Percentiles rank a stretch among this genome's conserved stretches.
Conservation (phyloP, 2,797 vertebrate species). For the Phoxinus dragarum region DNA sequence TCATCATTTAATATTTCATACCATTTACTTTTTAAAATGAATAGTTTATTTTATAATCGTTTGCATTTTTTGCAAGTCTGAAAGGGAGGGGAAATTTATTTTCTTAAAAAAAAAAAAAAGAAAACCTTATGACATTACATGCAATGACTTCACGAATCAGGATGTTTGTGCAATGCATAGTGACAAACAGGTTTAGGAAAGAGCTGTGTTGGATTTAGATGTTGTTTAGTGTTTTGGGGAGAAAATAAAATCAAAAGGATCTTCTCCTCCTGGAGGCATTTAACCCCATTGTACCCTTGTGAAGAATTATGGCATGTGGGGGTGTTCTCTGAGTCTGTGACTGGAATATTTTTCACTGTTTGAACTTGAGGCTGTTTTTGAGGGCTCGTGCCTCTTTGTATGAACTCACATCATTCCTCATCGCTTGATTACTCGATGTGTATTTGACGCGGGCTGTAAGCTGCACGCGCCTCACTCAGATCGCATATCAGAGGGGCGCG, state of each 20-base stretch:
- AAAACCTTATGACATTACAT: neutral
- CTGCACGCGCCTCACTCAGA: slow-evolving; percentile 60
- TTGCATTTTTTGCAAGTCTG: neutral
- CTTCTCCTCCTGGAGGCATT: neutral
- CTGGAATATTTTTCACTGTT: slow-evolving; percentile 37
- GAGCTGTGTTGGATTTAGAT: neutral
- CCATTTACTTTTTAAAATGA: neutral
- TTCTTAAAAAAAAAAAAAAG: neutral
- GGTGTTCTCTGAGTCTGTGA: slow-evolving; percentile 19
- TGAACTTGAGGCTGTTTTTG: slow-evolving; percentile 45
- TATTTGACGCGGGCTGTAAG: slow-evolving; percentile 50
- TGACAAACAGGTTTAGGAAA: neutral
- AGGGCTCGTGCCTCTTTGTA: slow-evolving; percentile 50
- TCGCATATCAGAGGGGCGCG: slow-evolving; percentile 74
- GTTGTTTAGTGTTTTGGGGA: neutral
- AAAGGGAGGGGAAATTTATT: too few relatives aligned
- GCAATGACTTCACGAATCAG: neutral
- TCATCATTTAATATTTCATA: neutral
- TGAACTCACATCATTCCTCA: slow-evolving; percentile 61
- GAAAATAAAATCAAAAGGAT: neutral
- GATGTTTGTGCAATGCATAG: neutral
- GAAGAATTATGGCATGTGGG: slow-evolving; percentile 16
- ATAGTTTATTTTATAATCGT: neutral
- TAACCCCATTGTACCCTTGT: slow-evolving; percentile 6
- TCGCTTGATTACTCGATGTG: slow-evolving; percentile 50